These are phyloP conservation scores for Limnephilus lunatus DNA, from an alignment of 2,888 invertebrate species.

Conservation along the genomic window DNA sequence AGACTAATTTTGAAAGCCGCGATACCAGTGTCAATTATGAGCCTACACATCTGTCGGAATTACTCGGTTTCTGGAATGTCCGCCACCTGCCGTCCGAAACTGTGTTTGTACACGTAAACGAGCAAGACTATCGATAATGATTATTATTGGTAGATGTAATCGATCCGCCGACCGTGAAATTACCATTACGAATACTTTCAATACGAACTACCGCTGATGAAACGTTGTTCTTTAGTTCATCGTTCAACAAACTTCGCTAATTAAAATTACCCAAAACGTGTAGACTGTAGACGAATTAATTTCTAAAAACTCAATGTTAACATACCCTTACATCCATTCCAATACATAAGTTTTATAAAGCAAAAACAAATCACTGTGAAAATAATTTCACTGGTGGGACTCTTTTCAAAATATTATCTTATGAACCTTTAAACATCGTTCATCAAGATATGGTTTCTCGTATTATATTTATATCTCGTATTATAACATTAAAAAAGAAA, in stretches of 20 bases:
- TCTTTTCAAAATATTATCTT: neutral
- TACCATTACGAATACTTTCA: neutral
- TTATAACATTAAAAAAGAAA: too few species aligned
- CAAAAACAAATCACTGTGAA: neutral
- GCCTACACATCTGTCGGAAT: constrained; percentile 2
- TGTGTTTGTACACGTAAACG: constrained; percentile 26
- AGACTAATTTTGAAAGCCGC: constrained; percentile 8
- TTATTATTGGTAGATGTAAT: neutral
- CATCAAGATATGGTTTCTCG: neutral
- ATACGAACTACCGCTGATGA: neutral
- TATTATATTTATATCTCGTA: too few species aligned
- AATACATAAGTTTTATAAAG: too few species aligned
- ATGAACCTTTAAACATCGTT: neutral
- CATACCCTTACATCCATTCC: neutral
- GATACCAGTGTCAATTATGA: neutral
- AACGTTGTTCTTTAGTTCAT: neutral
- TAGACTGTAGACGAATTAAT: too few species aligned
- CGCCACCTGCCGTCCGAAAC: constrained; percentile 14
- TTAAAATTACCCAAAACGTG: too few species aligned
- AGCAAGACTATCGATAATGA: neutral
- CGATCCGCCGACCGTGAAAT: constrained; percentile 10
- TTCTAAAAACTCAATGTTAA: neutral
- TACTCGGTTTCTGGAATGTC: constrained; percentile 12
- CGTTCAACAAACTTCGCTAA: too few species aligned
- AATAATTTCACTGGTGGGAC: neutral